Conservation (phyloP, 2,797 vertebrate genomes). For the Prionace glauca region DNA sequence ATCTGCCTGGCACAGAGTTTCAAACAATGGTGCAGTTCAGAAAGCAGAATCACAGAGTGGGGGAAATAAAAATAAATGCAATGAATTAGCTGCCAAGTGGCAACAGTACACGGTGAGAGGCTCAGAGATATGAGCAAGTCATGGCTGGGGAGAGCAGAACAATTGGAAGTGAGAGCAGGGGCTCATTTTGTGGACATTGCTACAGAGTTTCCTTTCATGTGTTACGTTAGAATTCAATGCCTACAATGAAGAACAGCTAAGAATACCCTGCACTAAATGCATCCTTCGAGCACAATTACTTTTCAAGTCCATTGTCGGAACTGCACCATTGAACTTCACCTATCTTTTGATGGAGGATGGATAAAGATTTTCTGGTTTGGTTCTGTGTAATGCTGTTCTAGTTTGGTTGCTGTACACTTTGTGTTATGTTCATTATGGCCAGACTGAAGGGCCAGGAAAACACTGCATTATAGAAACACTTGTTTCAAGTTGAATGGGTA, state of each 20-base stretch:
- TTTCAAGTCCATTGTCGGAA: neutral
- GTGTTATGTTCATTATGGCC: neutral
- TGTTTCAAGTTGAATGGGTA: neutral
- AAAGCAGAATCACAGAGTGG: accelerated
- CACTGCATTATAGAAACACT: neutral
- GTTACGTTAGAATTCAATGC: neutral
- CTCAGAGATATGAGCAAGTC: neutral
- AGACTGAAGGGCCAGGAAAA: neutral
- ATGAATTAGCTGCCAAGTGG: constrained; percentile 46
- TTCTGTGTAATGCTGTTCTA: neutral
- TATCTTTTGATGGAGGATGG: neutral
- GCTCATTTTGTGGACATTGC: neutral
- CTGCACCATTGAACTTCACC: neutral
- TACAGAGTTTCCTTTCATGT: neutral
- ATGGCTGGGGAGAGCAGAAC: neutral
- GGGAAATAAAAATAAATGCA: constrained; percentile 38
- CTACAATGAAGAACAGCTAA: neutral
- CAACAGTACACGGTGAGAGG: neutral
- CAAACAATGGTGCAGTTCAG: constrained; percentile 28
- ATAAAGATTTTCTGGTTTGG: neutral
- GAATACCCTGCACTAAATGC: neutral
- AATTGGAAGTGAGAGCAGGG: neutral
- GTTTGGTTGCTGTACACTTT: neutral
- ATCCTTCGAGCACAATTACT: neutral
- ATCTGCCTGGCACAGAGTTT: constrained; percentile 33